Percentiles rank a stretch among this genome's conserved stretches.
Evolutionary conservation across 2,113 vertebrate genomes (phyloP).

Genomic region (Periophthalmus modestus): DNA sequence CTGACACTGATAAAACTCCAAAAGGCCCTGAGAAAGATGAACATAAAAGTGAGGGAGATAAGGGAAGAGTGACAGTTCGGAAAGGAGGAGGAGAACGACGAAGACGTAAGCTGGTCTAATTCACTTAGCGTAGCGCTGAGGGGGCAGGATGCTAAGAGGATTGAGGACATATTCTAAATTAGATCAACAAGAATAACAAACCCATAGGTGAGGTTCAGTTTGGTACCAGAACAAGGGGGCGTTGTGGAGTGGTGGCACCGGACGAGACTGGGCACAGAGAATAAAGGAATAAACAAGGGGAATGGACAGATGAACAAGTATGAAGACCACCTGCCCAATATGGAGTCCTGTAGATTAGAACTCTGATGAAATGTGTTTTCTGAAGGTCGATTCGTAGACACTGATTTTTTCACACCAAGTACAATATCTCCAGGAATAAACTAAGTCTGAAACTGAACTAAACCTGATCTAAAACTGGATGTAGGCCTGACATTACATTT

Average conservation of each 20-base stretch:
- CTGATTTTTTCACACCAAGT: background rate
- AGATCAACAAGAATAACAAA: slow-evolving; percentile 86
- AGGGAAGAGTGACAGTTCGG: slow-evolving; percentile 44
- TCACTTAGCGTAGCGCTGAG: slow-evolving; percentile 83
- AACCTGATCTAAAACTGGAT: no score
- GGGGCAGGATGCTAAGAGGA: slow-evolving; percentile 83
- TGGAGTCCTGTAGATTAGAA: no score
- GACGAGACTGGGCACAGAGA: slow-evolving; percentile 8
- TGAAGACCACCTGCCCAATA: background rate
- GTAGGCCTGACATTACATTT: no score
- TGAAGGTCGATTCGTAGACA: no score
- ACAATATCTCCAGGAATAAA: background rate
- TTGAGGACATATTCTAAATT: slow-evolving; percentile 86
- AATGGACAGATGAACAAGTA: background rate
- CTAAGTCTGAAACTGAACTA: no score
- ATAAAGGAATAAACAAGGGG: background rate
- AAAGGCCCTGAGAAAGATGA: slow-evolving; percentile 49
- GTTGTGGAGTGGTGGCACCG: slow-evolving; percentile 34
- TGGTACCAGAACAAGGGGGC: slow-evolving; percentile 29
- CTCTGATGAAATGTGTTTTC: no score
- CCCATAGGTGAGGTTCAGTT: slow-evolving; percentile 57
- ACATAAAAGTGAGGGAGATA: slow-evolving; percentile 38
- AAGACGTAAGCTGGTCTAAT: slow-evolving; percentile 83
- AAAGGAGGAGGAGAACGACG: slow-evolving; percentile 47
- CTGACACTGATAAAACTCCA: slow-evolving; percentile 46